Conservation (phyloP, 2,797 vertebrate genomes). For the Pipistrellus pipistrellus region DNA sequence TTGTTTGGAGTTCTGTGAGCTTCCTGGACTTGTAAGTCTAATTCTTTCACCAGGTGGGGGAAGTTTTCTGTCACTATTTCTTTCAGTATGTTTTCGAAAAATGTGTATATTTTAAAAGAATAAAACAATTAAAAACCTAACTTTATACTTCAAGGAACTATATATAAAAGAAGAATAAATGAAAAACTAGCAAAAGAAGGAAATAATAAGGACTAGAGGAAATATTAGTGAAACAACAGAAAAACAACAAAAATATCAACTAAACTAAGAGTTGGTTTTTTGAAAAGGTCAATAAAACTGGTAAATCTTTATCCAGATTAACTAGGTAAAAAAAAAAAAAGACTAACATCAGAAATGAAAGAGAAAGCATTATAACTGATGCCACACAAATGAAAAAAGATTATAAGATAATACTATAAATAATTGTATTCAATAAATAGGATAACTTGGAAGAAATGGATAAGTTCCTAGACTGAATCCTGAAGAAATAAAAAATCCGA, state of each 20-base stretch:
- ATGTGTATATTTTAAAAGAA: slow-evolving; percentile 2
- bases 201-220: background rate
- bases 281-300: background rate
- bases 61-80: too few species aligned
- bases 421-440: slow-evolving; percentile 1
- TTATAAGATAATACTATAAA: background rate
- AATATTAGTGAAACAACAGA: background rate
- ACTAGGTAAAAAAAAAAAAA: background rate
- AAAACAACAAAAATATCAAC: background rate
- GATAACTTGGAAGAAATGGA: background rate
- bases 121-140: background rate
- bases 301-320: background rate
- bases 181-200: background rate
- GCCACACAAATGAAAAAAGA: slow-evolving; percentile 9
- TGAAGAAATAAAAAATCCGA: background rate
- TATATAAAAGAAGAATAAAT: background rate
- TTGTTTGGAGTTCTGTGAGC: too few species aligned
- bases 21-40: too few species aligned
- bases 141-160: background rate
- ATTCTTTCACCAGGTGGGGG: too few species aligned
- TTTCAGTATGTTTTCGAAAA: too few species aligned
- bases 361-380: background rate
- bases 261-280: background rate
- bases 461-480: background rate
- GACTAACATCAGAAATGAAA: background rate